Conservation (phyloP, 2,888 invertebrate genomes). For the Lepidonotus clava region DNA sequence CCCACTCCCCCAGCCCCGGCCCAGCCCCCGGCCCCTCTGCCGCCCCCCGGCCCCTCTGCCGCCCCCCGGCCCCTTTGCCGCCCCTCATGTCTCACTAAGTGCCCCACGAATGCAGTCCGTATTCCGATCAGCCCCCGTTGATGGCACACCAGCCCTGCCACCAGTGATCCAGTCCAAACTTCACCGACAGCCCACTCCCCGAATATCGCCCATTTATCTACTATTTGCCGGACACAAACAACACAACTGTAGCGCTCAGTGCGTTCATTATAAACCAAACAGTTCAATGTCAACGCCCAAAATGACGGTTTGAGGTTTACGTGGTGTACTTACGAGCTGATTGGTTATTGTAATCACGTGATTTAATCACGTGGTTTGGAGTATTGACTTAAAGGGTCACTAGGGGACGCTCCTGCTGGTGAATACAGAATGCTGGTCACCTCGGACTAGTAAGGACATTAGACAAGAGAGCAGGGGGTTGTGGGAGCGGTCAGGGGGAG, state of each 20-base stretch:
- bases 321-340: too few species aligned
- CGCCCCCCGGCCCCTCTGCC: too few species aligned
- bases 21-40: too few species aligned
- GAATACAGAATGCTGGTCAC: constrained; percentile 2
- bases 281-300: too few species aligned
- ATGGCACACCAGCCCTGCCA: background rate
- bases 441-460: background rate
- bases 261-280: too few species aligned
- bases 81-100: constrained; percentile 4
- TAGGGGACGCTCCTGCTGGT: background rate
- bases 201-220: background rate
- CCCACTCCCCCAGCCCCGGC: too few species aligned
- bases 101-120: background rate
- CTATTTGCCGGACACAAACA: background rate
- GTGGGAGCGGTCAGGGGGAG: background rate
- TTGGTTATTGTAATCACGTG: constrained; percentile 31
- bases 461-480: constrained; percentile 10
- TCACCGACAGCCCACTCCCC: background rate
- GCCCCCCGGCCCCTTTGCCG: background rate
- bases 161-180: constrained; percentile 13
- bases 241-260: too few species aligned
- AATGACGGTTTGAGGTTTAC: too few species aligned
- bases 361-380: constrained; percentile 1
- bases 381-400: constrained; percentile 15
- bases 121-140: background rate